phyloP scores from a whole-genome alignment of 1,140 invertebrate species.

The Pararge aegeria region DNA sequence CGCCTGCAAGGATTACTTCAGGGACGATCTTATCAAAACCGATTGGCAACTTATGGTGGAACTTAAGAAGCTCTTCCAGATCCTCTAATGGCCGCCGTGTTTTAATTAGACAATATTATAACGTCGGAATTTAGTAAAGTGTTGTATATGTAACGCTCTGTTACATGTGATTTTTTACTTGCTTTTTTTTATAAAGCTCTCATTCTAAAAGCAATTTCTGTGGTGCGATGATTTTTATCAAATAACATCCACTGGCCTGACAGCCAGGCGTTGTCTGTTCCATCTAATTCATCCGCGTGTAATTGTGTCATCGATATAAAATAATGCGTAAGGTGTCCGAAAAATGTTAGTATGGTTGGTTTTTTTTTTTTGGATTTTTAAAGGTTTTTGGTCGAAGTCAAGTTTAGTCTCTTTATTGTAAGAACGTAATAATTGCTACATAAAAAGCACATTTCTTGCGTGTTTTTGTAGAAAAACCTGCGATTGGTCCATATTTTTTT shows the following conservation, averaged over 20 bases:
- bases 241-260: slow-evolving; percentile 20
- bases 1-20: slow-evolving; percentile 99
- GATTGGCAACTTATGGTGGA: slow-evolving; percentile 99
- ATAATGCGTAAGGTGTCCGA: neutral
- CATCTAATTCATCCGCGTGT: slow-evolving; percentile 55
- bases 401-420: no score
- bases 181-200: slow-evolving; percentile 40
- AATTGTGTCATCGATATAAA: slow-evolving; percentile 56
- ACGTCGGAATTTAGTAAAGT: neutral
- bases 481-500: no score
- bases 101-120: neutral
- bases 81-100: slow-evolving; percentile 80
- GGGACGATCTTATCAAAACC: slow-evolving; percentile 96
- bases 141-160: slow-evolving; percentile 1
- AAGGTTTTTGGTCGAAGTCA: no score
- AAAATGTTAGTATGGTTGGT: no score
- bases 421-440: no score
- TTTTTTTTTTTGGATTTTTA: no score
- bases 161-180: slow-evolving; percentile 29
- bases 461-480: no score
- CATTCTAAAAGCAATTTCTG: slow-evolving; percentile 39
- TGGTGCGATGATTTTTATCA: slow-evolving; percentile 42
- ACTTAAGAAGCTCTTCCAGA: slow-evolving; percentile 98
- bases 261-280: slow-evolving; percentile 48
- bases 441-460: no score